phyloP scores from a whole-genome alignment of 2,113 vertebrate genomes.

The Phylloscopus whistleri region DNA sequence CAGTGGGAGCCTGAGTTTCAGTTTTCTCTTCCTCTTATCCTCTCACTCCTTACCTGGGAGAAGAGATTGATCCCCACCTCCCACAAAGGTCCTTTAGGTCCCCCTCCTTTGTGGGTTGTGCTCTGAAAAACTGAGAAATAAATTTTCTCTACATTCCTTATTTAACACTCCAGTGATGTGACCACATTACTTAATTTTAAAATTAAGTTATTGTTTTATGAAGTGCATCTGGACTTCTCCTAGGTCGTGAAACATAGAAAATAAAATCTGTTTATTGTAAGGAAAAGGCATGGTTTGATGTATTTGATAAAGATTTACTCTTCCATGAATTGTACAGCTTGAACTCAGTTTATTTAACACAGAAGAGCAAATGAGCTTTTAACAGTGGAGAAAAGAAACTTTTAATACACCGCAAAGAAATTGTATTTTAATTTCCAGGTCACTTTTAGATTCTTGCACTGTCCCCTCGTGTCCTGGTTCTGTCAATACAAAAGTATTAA shows the following conservation, averaged over 20 bases:
- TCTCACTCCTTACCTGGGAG: background rate
- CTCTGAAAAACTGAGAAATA: background rate
- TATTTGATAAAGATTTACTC: background rate
- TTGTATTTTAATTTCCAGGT: background rate
- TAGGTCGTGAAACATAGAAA: background rate
- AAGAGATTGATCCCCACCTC: background rate
- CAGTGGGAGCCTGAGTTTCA: background rate
- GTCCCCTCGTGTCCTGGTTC: background rate
- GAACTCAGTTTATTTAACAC: background rate
- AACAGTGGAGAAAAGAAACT: background rate
- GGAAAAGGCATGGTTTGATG: background rate
- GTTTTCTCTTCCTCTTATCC: background rate
- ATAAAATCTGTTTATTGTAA: background rate
- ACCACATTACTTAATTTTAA: background rate
- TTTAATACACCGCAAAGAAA: background rate
- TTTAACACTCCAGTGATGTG: background rate
- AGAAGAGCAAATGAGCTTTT: background rate
- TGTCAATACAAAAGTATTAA: background rate
- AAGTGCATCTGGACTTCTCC: background rate
- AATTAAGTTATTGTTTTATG: background rate
- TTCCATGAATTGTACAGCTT: background rate
- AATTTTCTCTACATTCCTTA: background rate
- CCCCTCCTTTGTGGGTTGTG: background rate
- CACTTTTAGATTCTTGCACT: background rate
- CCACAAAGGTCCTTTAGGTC: background rate